Evolutionary conservation across 2,113 vertebrate species (phyloP).

Genomic region (Pomatostomus ruficeps): DNA sequence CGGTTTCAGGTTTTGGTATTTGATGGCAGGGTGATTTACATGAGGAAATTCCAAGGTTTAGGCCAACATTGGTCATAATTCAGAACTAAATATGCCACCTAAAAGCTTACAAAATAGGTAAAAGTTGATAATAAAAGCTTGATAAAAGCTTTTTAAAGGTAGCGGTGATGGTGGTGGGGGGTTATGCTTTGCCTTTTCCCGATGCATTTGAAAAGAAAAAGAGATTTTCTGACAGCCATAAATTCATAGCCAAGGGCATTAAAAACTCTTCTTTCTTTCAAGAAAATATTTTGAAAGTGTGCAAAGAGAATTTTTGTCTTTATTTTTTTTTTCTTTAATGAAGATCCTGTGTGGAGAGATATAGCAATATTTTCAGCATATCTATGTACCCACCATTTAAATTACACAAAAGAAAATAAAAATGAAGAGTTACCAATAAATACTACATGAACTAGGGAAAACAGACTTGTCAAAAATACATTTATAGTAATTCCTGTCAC

Average conservation of each 20-base stretch:
- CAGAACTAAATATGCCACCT: not conserved
- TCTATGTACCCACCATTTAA: not conserved
- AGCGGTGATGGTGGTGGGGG: no score
- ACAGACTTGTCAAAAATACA: not conserved
- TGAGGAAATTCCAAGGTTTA: not conserved
- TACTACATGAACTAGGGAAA: not conserved
- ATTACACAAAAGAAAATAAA: not conserved
- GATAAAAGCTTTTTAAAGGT: not conserved
- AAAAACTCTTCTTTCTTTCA: not conserved
- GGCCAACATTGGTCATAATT: not conserved
- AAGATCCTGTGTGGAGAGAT: not conserved
- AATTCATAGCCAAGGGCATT: not conserved
- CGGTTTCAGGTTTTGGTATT: not conserved
- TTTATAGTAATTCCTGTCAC: not conserved
- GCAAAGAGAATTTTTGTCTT: no score
- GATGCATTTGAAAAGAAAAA: not conserved
- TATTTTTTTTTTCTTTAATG: not conserved
- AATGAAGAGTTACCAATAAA: not conserved
- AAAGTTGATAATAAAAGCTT: not conserved
- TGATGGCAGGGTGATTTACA: not conserved
- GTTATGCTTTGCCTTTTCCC: not conserved
- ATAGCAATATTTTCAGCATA: not conserved
- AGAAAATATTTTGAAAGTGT: not conserved
- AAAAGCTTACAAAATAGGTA: not conserved
- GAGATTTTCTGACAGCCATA: not conserved